Evolutionary conservation across 2,888 invertebrate species (phyloP), one percentile per base, ranked within the genome.

Genomic region (Cryptocephalus primarius): DNA sequence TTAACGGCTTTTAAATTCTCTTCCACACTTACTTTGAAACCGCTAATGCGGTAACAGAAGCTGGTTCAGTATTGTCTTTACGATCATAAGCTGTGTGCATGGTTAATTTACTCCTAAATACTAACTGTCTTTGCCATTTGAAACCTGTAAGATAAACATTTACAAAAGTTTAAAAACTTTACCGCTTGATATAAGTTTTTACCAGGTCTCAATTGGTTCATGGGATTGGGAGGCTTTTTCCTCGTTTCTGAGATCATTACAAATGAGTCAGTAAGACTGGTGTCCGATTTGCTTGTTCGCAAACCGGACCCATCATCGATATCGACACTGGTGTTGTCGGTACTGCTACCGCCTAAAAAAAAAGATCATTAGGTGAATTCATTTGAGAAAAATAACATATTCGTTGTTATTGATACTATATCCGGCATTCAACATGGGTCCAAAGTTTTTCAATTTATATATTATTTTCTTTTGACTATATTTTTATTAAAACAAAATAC

Each of bases 41-140:
- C 39, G 91, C 88, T 32, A 97, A 76, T 41, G 94, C 87, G 14
- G 96, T 96, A 54, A 99, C 89, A 52, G 95, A 89, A 32, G 97
- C 96, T 48, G 97, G 97, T 68, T 93, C 89, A 1, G 89, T 84
- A 75, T 99, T 99, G 73, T 97, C 96, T 64, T 93, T 91, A 39
- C 96, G 79, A 73, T 95, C 94, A 71, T 88, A 94, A 48, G 94
- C 93, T 46, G 94, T 95, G 70, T 95, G 94, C 95, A 96, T 95
- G 10, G 95, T 96, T 57, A 97, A 73, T 74, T 95, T 94, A 65
- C 92, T 93, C 63, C 94, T 81, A 66, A 94, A 89, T 49, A 93
- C 84, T 55, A 96, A 74, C 63, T 94, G 92, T 48, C 92, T 80
- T 67, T 85, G 84, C 96, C 96, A 96, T 60, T 82, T 83, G 65